Evolutionary conservation across 2,113 vertebrate species (phyloP), one percentile per base, ranked within the genome.

Genomic region (Ellobius talpinus): DNA sequence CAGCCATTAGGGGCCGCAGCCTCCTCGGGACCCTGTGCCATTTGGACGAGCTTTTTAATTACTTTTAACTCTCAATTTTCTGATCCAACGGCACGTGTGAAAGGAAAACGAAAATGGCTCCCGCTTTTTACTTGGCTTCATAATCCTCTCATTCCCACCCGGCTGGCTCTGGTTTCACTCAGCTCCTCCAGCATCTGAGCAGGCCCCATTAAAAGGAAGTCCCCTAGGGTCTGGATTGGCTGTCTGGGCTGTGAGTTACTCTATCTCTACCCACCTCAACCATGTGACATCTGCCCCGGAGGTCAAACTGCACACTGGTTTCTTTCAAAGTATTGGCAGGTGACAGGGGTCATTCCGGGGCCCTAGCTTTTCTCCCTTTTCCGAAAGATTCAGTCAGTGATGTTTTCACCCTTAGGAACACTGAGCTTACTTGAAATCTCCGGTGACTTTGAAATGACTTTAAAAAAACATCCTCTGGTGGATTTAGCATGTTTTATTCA

Each of bases 141-240:
- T 52, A 74, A 96, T 88, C 87, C 82, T 58, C 84, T 47, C 0
- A 0, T 90, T 70, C 14, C 91, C 14, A 24, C 0, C 2, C 42
- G 10, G 70, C 55, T 10, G 74, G 52, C 63, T 90, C 97, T 97
- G 95, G 70, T 92, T 91, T 92, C 55, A 65, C 94, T 97, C 96
- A 92, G 55, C 19, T 7, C 7, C 11, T 4, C 23, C 77, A 21
- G 1, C 14, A 31, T 78, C 73, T 78, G 93, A 93, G 73, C 3
- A 19, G 42, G 87, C 70, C 23, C 87, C 65, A 39, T 91, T 77
- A 55, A 79, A 65, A 68, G 63, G 42, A 92, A 78, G 63, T 31
- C 73, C 42, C 89, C 61, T 1, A 45, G 77, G 87, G 65, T 16
- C 58, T 14, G 42, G 76, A 73, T 50, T 76, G 50, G 86, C 73